Evolutionary conservation across 2,113 vertebrate genomes (phyloP).

Genomic region (Octodon degus): DNA sequence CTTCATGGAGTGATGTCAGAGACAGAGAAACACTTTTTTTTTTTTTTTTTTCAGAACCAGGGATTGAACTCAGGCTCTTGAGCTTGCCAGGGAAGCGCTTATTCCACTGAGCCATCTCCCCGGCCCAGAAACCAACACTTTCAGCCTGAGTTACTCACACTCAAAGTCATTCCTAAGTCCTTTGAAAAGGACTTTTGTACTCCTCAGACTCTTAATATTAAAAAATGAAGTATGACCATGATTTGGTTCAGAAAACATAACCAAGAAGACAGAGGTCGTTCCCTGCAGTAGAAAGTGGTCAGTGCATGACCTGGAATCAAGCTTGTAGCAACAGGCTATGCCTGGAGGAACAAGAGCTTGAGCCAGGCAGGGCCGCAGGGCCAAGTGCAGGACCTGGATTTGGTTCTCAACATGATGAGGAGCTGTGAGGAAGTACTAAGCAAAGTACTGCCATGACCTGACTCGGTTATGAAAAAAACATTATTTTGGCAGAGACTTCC

Average conservation of each 20-base stretch:
- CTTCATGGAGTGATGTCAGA: neutral
- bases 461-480: constrained; percentile 48
- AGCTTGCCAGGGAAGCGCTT: too few relatives aligned
- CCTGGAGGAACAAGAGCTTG: neutral
- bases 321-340: neutral
- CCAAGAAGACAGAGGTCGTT: neutral
- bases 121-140: neutral
- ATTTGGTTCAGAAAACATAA: constrained; percentile 44
- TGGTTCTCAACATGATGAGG: neutral
- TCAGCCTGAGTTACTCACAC: constrained; percentile 40
- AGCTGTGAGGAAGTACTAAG: neutral
- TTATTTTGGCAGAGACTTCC: neutral
- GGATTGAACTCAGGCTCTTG: too few relatives aligned
- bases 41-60: too few relatives aligned
- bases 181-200: constrained; percentile 28
- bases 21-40: neutral
- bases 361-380: neutral
- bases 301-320: neutral
- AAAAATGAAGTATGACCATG: constrained; percentile 56
- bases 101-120: too few relatives aligned
- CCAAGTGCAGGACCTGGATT: neutral
- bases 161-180: constrained; percentile 56
- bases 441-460: neutral
- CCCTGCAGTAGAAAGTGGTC: neutral
- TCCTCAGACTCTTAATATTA: constrained; percentile 19